Evolutionary conservation across 2,797 vertebrate genomes (phyloP).

Genomic region (Schizopygopsis pylzovi): DNA sequence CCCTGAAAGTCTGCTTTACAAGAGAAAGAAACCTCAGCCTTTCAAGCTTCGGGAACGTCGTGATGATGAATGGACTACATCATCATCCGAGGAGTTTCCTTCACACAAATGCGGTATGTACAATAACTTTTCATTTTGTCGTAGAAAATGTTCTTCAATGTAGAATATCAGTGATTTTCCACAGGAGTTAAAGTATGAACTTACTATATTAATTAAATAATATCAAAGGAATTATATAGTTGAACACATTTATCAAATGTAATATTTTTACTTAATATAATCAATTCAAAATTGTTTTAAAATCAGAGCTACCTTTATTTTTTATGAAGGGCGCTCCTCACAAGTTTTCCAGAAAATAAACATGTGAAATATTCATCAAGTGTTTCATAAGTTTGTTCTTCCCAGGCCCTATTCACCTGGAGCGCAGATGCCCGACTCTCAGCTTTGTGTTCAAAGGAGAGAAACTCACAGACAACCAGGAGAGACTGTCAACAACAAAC

Average conservation of each 20-base stretch:
- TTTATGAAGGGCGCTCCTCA: no score
- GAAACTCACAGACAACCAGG: constrained; percentile 50
- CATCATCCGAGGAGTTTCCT: constrained; percentile 59
- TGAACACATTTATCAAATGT: background rate
- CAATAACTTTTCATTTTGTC: background rate
- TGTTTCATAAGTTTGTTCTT: constrained; percentile 15
- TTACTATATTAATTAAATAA: background rate
- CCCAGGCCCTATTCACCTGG: constrained; percentile 43
- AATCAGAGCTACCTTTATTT: no score
- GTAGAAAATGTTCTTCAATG: background rate
- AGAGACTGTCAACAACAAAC: constrained; percentile 62
- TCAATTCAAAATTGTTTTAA: no score
- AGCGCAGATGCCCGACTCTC: constrained; percentile 6
- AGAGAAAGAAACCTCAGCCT: background rate
- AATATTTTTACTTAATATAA: background rate
- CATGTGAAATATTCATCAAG: background rate
- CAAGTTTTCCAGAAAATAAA: background rate
- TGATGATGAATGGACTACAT: constrained; percentile 54
- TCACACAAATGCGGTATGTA: constrained; percentile 46
- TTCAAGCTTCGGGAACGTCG: constrained; percentile 53
- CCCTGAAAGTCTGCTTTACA: constrained; percentile 28
- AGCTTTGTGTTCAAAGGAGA: constrained; percentile 62
- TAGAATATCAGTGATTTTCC: no score
- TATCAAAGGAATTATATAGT: background rate
- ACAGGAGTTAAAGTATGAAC: background rate